phyloP scores from a whole-genome alignment of 2,113 vertebrate genomes.

The Reinhardtius hippoglossoides region DNA sequence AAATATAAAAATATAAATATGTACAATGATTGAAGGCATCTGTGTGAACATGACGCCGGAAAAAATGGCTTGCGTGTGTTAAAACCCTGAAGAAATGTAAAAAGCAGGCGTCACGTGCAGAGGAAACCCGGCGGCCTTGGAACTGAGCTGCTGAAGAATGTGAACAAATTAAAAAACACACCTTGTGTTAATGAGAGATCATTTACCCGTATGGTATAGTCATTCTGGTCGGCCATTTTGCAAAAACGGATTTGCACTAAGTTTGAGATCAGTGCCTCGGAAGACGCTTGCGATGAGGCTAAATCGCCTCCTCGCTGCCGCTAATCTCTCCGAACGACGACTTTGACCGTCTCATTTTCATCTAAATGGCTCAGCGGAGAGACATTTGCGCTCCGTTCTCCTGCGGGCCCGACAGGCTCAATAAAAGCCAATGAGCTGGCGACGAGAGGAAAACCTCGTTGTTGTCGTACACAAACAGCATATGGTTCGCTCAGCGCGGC shows the following conservation, averaged over 20 bases:
- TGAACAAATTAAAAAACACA: conserved; percentile 54
- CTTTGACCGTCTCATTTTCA: conserved; percentile 84
- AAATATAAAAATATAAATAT: conserved; percentile 1
- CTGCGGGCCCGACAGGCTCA: conserved; percentile 76
- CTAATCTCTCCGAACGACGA: conserved; percentile 69
- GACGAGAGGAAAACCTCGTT: conserved; percentile 64
- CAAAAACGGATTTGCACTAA: conserved; percentile 40
- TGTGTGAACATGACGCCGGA: conserved; percentile 23
- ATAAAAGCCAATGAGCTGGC: conserved; percentile 82
- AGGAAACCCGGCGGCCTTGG: conserved; percentile 22
- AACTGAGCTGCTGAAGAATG: conserved; percentile 33
- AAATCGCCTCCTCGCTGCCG: conserved; percentile 63
- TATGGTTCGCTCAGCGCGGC: conserved; percentile 65
- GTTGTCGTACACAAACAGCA: conserved; percentile 71
- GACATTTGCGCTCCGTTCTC: conserved; percentile 71
- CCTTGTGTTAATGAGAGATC: conserved; percentile 46
- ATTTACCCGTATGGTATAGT: conserved; percentile 32
- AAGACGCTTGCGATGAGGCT: conserved; percentile 47
- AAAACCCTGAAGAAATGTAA: conserved; percentile 19
- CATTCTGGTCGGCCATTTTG: conserved; percentile 53
- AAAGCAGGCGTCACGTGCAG: conserved; percentile 38
- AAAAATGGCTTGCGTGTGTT: not conserved
- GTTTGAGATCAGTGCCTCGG: conserved; percentile 48
- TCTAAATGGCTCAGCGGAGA: conserved; percentile 72
- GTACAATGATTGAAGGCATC: conserved; percentile 9